Evolutionary conservation across 2,113 vertebrate genomes (phyloP).

Genomic region (Cottus gobio): DNA sequence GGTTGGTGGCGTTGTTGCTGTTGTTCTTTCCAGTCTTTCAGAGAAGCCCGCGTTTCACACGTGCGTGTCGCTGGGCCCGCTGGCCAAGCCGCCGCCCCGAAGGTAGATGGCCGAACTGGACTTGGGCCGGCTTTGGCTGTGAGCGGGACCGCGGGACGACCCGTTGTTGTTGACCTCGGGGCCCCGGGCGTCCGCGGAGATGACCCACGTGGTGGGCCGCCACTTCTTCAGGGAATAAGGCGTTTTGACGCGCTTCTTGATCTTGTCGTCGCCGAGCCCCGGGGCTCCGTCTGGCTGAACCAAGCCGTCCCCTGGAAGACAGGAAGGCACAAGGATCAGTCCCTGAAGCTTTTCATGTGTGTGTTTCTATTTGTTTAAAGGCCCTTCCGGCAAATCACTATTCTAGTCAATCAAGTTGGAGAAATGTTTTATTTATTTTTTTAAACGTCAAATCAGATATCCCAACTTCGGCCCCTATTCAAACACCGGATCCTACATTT

Average conservation of each 20-base stretch:
- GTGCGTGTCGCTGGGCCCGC: conserved; percentile 86
- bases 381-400: not conserved
- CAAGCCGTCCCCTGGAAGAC: conserved; percentile 85
- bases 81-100: conserved; percentile 88
- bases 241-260: conserved; percentile 98
- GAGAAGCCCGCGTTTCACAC: conserved; percentile 84
- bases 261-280: conserved; percentile 95
- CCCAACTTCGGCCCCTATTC: not conserved
- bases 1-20: not conserved
- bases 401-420: not conserved
- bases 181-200: conserved; percentile 91
- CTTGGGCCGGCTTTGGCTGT: conserved; percentile 85
- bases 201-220: conserved; percentile 97
- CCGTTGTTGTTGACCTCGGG: conserved; percentile 87
- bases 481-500: not conserved
- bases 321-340: conserved; percentile 32
- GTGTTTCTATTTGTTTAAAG: not conserved
- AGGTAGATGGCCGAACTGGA: conserved; percentile 95
- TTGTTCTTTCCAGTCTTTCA: conserved; percentile 28
- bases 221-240: conserved; percentile 97
- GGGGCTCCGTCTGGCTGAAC: conserved; percentile 85
- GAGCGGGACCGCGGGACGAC: conserved; percentile 49
- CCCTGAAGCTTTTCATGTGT: not conserved
- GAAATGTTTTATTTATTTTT: not conserved
- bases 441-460: not conserved